Evolutionary conservation across 1,140 invertebrate genomes (phyloP).

Genomic region (Drosophila pseudoananassae): DNA sequence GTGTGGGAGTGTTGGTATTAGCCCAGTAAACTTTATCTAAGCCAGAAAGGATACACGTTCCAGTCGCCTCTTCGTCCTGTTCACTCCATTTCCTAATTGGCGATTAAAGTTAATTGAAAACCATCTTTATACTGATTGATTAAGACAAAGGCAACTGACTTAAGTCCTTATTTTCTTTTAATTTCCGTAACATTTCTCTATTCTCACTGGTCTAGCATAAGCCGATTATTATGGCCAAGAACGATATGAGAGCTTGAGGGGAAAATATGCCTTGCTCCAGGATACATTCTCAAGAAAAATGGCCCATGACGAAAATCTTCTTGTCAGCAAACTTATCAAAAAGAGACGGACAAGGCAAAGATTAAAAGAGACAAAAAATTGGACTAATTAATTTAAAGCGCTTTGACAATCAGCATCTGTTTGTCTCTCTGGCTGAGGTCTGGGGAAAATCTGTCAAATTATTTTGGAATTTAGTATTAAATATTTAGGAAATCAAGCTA

Average conservation of each 20-base stretch:
- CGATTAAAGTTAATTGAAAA: slow-evolving; percentile 53
- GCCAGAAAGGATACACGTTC: slow-evolving; percentile 20
- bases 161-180: slow-evolving; percentile 22
- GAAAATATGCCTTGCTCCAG: slow-evolving; percentile 28
- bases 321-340: slow-evolving; percentile 75
- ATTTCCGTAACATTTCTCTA: slow-evolving; percentile 58
- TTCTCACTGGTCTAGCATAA: slow-evolving; percentile 55
- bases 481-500: background rate
- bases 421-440: slow-evolving; percentile 4
- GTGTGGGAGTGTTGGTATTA: slow-evolving; percentile 15
- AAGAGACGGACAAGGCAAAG: slow-evolving; percentile 3
- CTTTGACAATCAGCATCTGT: slow-evolving; percentile 63
- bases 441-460: slow-evolving; percentile 11
- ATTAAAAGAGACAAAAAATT: slow-evolving; percentile 45
- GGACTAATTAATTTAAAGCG: slow-evolving; percentile 76
- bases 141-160: background rate
- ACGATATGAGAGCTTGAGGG: slow-evolving; percentile 15
- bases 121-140: slow-evolving; percentile 68
- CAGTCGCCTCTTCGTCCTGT: slow-evolving; percentile 10
- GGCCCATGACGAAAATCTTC: slow-evolving; percentile 73
- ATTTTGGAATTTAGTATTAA: background rate
- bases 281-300: slow-evolving; percentile 54
- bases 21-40: slow-evolving; percentile 46
- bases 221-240: slow-evolving; percentile 71
- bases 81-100: slow-evolving; percentile 37